Evolutionary conservation across 1,140 invertebrate genomes (phyloP).

Genomic region (Euglossa dilemma): DNA sequence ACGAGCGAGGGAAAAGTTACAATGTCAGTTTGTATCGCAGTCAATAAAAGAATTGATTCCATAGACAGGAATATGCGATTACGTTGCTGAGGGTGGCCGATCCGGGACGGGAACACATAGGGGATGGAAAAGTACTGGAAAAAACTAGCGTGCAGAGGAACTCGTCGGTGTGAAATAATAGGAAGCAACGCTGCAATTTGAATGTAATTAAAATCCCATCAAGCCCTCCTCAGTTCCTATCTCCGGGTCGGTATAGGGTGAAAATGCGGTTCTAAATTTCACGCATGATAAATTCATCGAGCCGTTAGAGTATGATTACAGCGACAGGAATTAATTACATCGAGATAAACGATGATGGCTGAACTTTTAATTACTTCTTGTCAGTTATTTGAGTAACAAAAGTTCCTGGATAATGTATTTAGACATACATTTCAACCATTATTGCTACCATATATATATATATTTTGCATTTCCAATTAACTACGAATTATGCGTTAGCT

Average conservation of each 20-base stretch:
- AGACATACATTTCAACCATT: too few species aligned
- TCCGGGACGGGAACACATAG: constrained; percentile 16
- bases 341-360: background rate
- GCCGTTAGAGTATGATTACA: background rate
- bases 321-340: background rate
- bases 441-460: too few species aligned
- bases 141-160: constrained; percentile 43
- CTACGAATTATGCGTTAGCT: too few species aligned
- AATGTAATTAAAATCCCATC: constrained; percentile 77
- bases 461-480: too few species aligned
- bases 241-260: constrained; percentile 1
- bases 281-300: background rate
- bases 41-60: constrained; percentile 63
- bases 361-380: too few species aligned
- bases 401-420: too few species aligned
- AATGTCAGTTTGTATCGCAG: constrained; percentile 30
- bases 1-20: constrained; percentile 45
- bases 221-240: constrained; percentile 47
- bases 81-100: background rate
- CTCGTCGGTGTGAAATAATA: constrained; percentile 66
- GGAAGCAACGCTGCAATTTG: constrained; percentile 67
- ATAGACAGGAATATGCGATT: constrained; percentile 41
- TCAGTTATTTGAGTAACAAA: too few species aligned
- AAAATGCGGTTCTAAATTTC: background rate
- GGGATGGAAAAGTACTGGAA: constrained; percentile 4